These are phyloP conservation scores for Deilephila elpenor DNA, from an alignment of 2,888 invertebrate genomes.

Conservation along the genomic window DNA sequence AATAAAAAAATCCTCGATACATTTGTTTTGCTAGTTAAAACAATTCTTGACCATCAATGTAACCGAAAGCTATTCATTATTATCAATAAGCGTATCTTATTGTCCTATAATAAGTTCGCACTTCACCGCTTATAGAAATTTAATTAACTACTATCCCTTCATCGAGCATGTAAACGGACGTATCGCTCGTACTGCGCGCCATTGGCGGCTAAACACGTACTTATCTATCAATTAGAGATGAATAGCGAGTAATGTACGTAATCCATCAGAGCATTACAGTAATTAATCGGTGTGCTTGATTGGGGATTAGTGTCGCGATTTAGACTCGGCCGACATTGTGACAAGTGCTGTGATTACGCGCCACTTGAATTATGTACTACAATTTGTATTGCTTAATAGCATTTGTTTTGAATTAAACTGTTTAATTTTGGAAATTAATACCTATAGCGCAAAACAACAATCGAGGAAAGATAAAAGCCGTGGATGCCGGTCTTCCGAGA, in stretches of 20 bases:
- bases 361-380: neutral
- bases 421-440: neutral
- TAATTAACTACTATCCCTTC: neutral
- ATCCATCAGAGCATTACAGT: constrained; percentile 26
- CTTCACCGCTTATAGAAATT: neutral
- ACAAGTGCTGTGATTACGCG: constrained; percentile 10
- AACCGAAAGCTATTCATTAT: neutral
- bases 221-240: constrained; percentile 38
- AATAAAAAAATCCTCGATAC: too few relatives aligned
- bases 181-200: constrained; percentile 9
- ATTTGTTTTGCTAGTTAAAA: too few relatives aligned
- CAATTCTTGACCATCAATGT: too few relatives aligned
- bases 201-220: constrained; percentile 28
- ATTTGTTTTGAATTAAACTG: neutral
- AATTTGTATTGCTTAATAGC: neutral
- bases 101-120: neutral
- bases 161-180: constrained; percentile 11
- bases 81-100: neutral
- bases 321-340: neutral
- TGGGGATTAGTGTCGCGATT: constrained; percentile 19
- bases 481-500: too few relatives aligned
- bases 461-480: too few relatives aligned
- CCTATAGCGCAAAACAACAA: neutral
- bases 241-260: constrained; percentile 33
- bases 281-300: constrained; percentile 29